These are phyloP conservation scores for Octopus sinensis DNA, from an alignment of 1,140 invertebrate genomes.

Conservation along the genomic window DNA sequence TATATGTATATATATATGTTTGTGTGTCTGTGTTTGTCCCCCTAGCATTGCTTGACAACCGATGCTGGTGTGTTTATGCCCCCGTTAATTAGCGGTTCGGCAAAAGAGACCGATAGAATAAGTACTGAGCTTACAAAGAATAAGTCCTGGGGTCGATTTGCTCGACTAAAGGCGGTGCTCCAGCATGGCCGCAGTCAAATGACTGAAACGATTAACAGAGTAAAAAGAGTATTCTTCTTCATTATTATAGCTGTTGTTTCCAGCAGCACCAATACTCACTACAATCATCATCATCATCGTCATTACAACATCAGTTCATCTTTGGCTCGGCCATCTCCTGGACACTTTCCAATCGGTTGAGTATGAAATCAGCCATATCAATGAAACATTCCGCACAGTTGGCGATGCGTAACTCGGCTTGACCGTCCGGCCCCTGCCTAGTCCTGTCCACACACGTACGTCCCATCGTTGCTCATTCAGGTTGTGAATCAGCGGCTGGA, in stretches of 20 bases:
- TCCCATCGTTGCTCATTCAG: constrained; percentile 94
- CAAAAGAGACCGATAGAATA: too few relatives aligned
- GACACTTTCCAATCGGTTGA: constrained; percentile 7
- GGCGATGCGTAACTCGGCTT: constrained; percentile 82
- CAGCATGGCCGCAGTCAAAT: too few relatives aligned
- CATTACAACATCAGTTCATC: neutral
- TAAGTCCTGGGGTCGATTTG: too few relatives aligned
- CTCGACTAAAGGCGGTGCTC: too few relatives aligned
- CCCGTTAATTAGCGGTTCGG: too few relatives aligned
- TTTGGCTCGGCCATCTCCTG: neutral
- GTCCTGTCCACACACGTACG: constrained; percentile 83
- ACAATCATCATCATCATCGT: neutral
- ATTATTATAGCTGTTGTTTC: neutral
- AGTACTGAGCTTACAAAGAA: too few relatives aligned
- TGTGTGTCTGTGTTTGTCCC: too few relatives aligned
- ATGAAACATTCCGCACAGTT: constrained; percentile 94
- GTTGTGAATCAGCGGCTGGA: constrained; percentile 69
- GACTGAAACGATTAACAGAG: too few relatives aligned
- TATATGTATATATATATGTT: too few relatives aligned
- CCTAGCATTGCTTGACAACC: too few relatives aligned
- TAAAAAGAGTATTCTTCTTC: neutral
- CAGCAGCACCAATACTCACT: neutral
- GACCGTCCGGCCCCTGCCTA: constrained; percentile 76
- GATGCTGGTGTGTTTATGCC: too few relatives aligned
- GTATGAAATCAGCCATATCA: constrained; percentile 59